Evolutionary conservation across 2,113 vertebrate species (phyloP).

Genomic region (Semnornis frantzii): DNA sequence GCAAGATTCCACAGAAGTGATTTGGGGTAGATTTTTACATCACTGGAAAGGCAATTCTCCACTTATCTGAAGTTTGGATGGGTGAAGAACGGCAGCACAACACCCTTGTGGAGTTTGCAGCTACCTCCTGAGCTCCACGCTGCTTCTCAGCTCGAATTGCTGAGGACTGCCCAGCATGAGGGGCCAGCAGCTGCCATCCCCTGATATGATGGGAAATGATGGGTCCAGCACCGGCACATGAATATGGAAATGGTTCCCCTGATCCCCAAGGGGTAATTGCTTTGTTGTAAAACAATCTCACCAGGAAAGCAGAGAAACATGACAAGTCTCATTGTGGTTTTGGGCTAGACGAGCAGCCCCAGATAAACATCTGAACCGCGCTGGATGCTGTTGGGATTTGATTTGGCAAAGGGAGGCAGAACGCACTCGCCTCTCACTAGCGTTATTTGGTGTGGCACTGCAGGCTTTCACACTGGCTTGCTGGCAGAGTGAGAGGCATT

Average conservation of each 20-base stretch:
- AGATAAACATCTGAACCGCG: not conserved
- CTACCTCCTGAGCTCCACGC: not conserved
- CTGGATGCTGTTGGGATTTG: not conserved
- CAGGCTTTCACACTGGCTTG: not conserved
- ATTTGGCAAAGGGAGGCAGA: not conserved
- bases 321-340: not conserved
- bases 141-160: not conserved
- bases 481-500: not conserved
- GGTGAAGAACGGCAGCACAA: not conserved
- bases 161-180: not conserved
- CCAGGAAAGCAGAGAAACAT: constrained; percentile 1
- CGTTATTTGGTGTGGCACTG: not conserved
- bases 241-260: not conserved
- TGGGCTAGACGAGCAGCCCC: not conserved
- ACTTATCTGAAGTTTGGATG: not conserved
- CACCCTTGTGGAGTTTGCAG: not conserved
- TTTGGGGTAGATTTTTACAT: not conserved
- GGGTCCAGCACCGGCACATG: not conserved
- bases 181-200: not conserved
- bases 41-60: not conserved
- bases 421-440: not conserved
- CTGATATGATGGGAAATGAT: constrained; percentile 33
- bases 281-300: constrained; percentile 19
- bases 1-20: not conserved
- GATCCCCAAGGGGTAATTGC: not conserved